These are phyloP conservation scores for Ochropleura leucogaster DNA, from an alignment of 2,888 invertebrate genomes.

Conservation along the genomic window DNA sequence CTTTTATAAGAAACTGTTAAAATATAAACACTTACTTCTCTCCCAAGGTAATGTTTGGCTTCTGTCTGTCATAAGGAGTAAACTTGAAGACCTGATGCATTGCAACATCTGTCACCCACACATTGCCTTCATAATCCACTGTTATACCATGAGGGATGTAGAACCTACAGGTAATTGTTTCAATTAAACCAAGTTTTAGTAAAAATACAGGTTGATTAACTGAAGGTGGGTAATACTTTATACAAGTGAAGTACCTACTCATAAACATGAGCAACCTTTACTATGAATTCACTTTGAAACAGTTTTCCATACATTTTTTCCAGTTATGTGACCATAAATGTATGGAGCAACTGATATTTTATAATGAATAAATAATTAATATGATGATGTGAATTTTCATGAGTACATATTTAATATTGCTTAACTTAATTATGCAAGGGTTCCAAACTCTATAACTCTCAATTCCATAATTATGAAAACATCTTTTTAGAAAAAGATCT, in stretches of 20 bases:
- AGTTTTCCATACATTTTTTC: background rate
- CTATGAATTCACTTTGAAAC: background rate
- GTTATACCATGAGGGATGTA: conserved; percentile 96
- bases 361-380: too few species aligned
- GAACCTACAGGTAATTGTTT: conserved; percentile 89
- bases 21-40: conserved; percentile 77
- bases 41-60: conserved; percentile 83
- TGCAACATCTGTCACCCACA: conserved; percentile 97
- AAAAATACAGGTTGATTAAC: background rate
- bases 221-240: background rate
- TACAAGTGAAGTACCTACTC: background rate
- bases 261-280: background rate
- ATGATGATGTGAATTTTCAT: background rate
- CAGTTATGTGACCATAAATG: background rate
- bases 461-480: background rate
- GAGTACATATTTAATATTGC: background rate
- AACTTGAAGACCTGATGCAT: conserved; percentile 96
- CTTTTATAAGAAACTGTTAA: too few species aligned
- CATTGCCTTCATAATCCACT: conserved; percentile 93
- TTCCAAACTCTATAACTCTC: background rate
- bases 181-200: background rate
- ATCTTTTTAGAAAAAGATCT: background rate
- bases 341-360: background rate
- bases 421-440: background rate
- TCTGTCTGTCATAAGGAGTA: conserved; percentile 82